Evolutionary conservation across 2,888 invertebrate genomes (phyloP).

Genomic region (Leucophenga maculata): DNA sequence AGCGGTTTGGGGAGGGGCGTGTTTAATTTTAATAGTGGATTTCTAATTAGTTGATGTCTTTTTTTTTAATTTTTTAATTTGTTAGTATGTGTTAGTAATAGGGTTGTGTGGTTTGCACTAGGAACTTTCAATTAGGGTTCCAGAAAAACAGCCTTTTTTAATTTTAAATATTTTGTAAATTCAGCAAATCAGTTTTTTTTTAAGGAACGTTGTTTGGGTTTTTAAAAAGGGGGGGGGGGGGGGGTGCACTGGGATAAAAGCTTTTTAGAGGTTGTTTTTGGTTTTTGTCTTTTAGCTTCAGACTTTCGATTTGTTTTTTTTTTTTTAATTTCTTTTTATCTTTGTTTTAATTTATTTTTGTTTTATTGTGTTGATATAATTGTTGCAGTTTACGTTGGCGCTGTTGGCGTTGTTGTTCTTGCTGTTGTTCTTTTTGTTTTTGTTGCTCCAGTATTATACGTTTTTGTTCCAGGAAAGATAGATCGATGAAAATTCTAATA

Average conservation of each 20-base stretch:
- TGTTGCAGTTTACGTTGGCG: constrained; percentile 69
- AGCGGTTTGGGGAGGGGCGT: constrained; percentile 25
- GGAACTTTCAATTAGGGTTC: constrained; percentile 4
- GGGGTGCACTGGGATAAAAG: constrained; percentile 30
- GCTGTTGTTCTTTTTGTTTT: constrained; percentile 72
- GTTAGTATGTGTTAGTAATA: not conserved
- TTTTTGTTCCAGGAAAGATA: constrained; percentile 86
- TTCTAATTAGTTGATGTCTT: not conserved
- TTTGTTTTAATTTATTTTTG: constrained; percentile 39
- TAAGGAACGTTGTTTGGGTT: not conserved
- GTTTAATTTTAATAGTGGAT: not conserved
- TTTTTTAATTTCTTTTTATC: constrained; percentile 37
- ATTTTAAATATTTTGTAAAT: not conserved
- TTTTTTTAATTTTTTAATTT: no score
- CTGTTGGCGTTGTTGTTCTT: constrained; percentile 68
- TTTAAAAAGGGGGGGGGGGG: constrained; percentile 6
- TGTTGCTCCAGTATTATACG: constrained; percentile 77
- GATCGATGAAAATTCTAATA: constrained; percentile 86
- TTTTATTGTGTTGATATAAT: constrained; percentile 70
- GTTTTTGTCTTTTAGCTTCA: constrained; percentile 42
- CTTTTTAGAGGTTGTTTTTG: constrained; percentile 29
- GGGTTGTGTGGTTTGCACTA: not conserved
- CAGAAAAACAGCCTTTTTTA: not conserved
- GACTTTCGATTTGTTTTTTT: constrained; percentile 18
- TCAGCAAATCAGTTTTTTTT: not conserved